Evolutionary conservation across 2,888 invertebrate genomes (phyloP), one percentile per base, ranked within the genome.

Genomic region (Spodoptera picta): DNA sequence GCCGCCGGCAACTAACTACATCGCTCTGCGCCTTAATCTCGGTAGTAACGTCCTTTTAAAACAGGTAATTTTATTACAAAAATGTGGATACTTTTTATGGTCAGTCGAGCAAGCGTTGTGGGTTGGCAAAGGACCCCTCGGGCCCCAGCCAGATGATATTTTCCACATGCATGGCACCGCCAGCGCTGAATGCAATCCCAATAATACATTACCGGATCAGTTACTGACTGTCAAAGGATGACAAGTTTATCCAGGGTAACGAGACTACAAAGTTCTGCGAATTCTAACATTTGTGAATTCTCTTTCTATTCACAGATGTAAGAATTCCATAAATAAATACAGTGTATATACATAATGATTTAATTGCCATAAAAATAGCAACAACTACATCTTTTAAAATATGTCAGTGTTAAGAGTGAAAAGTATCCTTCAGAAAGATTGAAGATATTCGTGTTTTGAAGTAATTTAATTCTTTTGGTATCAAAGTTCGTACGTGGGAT

Each of bases 41-140:
- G 87, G 92, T 92, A 94, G 92, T 93, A 92, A 92, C 90, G 90
- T 94, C 90, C 93, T 93, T 93, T 94, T 93, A 94, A 94, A 94
- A 93, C 93, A 93, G 92, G 94, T 94, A 94, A 94, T 93, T 92
- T 93, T 90, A 93, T 94, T 93, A 91, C 88, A 93, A 93, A 93
- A 92, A 91, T 90, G 89, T 89, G 86, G 82, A 90, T 89, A 90
- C 88, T 90, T 91, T 93, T 92, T 90, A 90, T 89, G 91, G 89
- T 89, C 90, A 91, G 88, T 88, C 88, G 88, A 89, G 88, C 88
- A 87, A 87, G 83, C 85, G 83, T 73, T 79, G 83, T 81, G 82
- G 78, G 86, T 78, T 81, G 80, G 79, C 84, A 85, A 84, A 84
- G 85, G 85, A 77, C 75, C 79, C 79, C 74, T 75, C 63, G 75